Evolutionary conservation across 30 jellyfish, hydroid and myxozoan species (phyloP), one percentile per base, ranked within the genome.

Genomic region (Pseudorhiza aurosa): DNA sequence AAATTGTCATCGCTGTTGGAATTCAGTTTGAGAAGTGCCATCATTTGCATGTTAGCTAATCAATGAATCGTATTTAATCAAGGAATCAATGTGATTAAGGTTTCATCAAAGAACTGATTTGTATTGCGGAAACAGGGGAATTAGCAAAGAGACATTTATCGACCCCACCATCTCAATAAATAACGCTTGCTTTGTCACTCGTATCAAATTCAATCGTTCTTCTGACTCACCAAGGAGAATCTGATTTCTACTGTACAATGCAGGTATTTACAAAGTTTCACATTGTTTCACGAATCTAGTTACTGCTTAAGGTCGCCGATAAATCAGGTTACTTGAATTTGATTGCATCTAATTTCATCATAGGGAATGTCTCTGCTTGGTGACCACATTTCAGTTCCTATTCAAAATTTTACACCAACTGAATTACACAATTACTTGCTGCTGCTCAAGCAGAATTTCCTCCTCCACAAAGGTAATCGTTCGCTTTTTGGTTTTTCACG

Each of bases 321-420:
- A 33, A 53, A 53, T 53, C 22, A 18, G 0, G 67, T 19, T 53
- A 3, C 24, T 47, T 7, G 29, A 18, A 12, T 53, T 6, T 53
- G 22, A 53, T 22, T 12, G 35, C 27, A 31, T 73, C n/a, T 9
- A 43, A 7, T 70, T 32, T 53, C n/a, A 19, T 57, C 40, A 28
- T 70, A 64, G 91, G 91, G 79, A 9, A 63, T 65, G 84, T 36
- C 77, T 22, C 45, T 71, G n/a, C 69, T 80, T 64, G 91, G 91
- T 8, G 83, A 80, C 64, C 91, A 80, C 70, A 50, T 57, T 47
- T 84, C 91, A 25, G 42, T 80, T 39, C 83, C 30, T 0, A 64
- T 80, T 43, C 78, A 80, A 35, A 80, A 80, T 39, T 80, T 64
- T 72, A 80, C 77, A 51, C 17, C 45, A 12, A 44, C 47, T 8